Evolutionary conservation across 92 coral and sea anemone genomes (phyloP).

Genomic region (Epizoanthus ramosus): DNA sequence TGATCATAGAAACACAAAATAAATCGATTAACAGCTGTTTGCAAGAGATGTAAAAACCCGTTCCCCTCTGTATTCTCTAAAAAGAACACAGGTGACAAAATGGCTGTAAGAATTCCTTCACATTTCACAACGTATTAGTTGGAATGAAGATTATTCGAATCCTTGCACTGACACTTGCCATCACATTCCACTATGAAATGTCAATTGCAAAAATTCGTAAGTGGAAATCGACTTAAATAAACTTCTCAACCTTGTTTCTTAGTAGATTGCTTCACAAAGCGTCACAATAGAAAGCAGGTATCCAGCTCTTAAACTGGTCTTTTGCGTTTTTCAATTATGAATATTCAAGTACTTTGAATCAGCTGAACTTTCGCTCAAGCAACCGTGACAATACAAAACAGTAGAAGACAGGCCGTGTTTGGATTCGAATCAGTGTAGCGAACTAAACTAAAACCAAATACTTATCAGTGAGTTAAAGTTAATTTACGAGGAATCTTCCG

Average conservation of each 20-base stretch:
- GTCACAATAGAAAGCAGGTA: slow-evolving; percentile 38
- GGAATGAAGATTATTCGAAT: neutral
- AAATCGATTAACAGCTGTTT: slow-evolving; percentile 32
- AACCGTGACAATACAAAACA: slow-evolving; percentile 33
- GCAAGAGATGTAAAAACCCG: slow-evolving; percentile 35
- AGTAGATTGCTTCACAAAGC: slow-evolving; percentile 23
- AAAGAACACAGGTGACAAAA: slow-evolving; percentile 18
- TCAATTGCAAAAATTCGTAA: neutral
- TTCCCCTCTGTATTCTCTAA: neutral
- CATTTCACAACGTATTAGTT: neutral
- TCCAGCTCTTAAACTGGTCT: neutral
- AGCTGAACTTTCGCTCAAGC: slow-evolving; percentile 26
- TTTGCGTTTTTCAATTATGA: slow-evolving; percentile 25
- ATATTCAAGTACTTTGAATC: slow-evolving; percentile 24
- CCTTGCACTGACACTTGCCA: neutral
- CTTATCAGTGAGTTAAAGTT: neutral
- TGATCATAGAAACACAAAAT: slow-evolving; percentile 33
- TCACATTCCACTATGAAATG: neutral
- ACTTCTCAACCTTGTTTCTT: neutral
- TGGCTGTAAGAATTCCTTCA: slow-evolving; percentile 24
- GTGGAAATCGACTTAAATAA: neutral
- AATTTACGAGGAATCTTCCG: neutral
- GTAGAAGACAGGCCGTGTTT: neutral
- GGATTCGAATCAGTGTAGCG: slow-evolving; percentile 12
- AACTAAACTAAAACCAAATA: neutral